These are phyloP conservation scores for Leucoma salicis DNA, from an alignment of 2,888 invertebrate species.

Conservation along the genomic window DNA sequence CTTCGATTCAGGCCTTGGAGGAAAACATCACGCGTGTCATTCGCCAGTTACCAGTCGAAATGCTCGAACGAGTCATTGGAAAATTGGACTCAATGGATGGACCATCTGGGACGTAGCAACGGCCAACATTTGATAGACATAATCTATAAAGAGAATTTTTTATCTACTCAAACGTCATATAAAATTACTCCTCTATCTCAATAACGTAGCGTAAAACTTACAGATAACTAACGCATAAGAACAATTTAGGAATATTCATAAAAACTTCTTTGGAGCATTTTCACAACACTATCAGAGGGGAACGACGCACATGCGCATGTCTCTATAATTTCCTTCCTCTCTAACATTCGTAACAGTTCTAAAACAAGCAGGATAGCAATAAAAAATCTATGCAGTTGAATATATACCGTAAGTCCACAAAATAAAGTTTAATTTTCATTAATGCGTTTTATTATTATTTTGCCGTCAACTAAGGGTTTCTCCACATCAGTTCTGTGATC, in stretches of 20 bases:
- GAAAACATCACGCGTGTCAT: no score
- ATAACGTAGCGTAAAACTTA: conserved; percentile 39
- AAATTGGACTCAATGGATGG: no score
- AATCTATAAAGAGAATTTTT: no score
- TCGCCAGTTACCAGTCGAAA: no score
- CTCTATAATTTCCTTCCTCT: conserved; percentile 38
- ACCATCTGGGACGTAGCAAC: no score
- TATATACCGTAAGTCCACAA: conserved; percentile 26
- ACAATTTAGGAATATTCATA: conserved; percentile 30
- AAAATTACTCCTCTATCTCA: no score
- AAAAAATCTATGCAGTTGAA: conserved; percentile 25
- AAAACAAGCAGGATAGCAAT: conserved; percentile 50
- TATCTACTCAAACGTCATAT: no score
- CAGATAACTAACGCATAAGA: conserved; percentile 47
- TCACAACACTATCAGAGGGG: conserved; percentile 44
- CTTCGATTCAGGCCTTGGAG: no score
- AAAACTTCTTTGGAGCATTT: conserved; percentile 57
- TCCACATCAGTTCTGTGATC: conserved; percentile 42
- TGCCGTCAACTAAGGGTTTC: conserved; percentile 52
- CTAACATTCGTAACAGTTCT: conserved; percentile 26
- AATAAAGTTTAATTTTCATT: conserved; percentile 44
- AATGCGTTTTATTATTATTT: conserved; percentile 49
- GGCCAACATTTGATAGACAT: no score
- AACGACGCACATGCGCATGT: conserved; percentile 60
- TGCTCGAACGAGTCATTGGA: no score